Conservation (phyloP, 1,140 invertebrate species). For the Drosophila pseudoobscura region DNA sequence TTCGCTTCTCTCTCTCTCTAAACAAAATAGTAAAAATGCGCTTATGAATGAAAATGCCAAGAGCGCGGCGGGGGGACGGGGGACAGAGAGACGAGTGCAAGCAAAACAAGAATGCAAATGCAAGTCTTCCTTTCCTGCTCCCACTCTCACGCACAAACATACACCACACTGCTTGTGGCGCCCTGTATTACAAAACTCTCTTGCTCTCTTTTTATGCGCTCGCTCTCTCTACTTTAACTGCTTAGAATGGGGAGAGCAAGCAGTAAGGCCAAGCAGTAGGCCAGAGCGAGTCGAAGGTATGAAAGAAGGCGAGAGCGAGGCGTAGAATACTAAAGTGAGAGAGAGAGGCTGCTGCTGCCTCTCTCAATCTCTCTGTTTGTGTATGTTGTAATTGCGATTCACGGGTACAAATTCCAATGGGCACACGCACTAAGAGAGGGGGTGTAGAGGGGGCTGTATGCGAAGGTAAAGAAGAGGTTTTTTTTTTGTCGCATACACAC, state of each 20-base stretch:
- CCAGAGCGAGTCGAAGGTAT: too few relatives aligned
- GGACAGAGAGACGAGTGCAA: conserved; percentile 4
- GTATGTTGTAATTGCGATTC: conserved; percentile 80
- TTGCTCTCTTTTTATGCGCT: conserved; percentile 6
- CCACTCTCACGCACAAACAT: neutral
- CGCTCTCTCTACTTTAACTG: conserved; percentile 11
- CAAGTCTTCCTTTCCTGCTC: conserved; percentile 9
- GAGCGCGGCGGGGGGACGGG: conserved; percentile 13
- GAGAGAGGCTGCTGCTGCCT: conserved; percentile 23
- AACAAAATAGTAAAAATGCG: conserved; percentile 53
- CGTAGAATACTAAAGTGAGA: conserved; percentile 26
- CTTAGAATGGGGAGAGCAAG: conserved; percentile 1
- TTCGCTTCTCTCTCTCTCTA: conserved; percentile 11
- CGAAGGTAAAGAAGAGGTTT: conserved; percentile 46
- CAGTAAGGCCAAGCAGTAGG: too few relatives aligned
- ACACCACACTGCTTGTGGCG: conserved; percentile 3
- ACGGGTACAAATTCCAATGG: conserved; percentile 79
- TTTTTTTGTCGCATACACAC: conserved; percentile 18
- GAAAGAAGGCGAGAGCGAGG: neutral
- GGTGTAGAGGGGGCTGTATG: too few relatives aligned
- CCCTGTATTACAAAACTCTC: conserved; percentile 25
- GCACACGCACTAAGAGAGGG: conserved; percentile 55
- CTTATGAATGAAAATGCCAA: conserved; percentile 77
- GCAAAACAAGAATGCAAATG: conserved; percentile 44
- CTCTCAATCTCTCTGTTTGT: conserved; percentile 58